Conservation (phyloP, 2,888 invertebrate genomes). For the Caenorhabditis sinica region DNA sequence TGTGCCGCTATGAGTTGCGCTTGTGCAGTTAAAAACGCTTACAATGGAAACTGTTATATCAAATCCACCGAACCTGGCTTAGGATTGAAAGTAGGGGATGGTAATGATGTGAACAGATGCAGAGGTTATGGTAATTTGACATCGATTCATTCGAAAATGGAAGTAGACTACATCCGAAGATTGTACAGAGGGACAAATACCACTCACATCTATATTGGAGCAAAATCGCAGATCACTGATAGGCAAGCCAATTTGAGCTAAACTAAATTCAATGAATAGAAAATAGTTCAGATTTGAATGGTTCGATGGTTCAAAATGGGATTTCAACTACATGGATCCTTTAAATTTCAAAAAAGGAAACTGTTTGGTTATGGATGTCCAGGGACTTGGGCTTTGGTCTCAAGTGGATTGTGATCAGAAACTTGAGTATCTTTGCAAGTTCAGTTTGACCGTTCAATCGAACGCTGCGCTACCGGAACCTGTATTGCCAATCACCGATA, state of each 20-base stretch:
- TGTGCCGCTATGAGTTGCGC: not conserved
- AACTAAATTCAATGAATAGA: not conserved
- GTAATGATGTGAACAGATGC: not conserved
- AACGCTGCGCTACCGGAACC: not conserved
- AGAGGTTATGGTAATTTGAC: not conserved
- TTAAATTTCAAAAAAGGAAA: conserved; percentile 14
- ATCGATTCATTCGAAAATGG: conserved; percentile 40
- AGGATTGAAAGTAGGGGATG: not conserved
- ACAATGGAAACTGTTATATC: conserved; percentile 14
- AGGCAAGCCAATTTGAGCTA: not conserved
- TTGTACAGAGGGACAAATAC: conserved; percentile 3
- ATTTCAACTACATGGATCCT: conserved; percentile 29
- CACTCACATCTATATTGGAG: conserved; percentile 6
- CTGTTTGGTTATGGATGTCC: conserved; percentile 25
- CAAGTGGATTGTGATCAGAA: conserved; percentile 14
- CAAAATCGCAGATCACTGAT: not conserved
- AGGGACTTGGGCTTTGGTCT: conserved; percentile 20
- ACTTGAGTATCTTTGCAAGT: conserved; percentile 23
- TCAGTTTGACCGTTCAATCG: not conserved
- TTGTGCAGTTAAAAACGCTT: conserved; percentile 12
- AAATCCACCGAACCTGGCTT: not conserved
- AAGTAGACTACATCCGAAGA: conserved; percentile 20
- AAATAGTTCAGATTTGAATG: conserved; percentile 22
- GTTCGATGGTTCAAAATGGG: conserved; percentile 13
- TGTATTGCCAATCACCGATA: not conserved